Base-by-base conservation (phyloP, 1,140 invertebrate species). In the Campoletis sonorensis region DNA sequence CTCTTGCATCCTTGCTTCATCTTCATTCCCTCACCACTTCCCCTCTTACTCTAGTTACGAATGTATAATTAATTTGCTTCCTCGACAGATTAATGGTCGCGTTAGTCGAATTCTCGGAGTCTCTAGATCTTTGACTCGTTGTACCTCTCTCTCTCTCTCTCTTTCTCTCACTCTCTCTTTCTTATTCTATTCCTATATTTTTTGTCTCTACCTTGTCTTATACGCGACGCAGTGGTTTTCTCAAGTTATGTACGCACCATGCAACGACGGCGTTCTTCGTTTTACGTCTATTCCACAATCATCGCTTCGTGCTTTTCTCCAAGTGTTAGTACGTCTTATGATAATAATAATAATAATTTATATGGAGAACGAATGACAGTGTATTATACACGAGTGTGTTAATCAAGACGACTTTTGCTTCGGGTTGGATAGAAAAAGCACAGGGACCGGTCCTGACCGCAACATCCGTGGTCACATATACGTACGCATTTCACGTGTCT, bases 1-100 rank as follows among this genome's bases (percentile, higher is more conserved):
- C 37, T 21, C 71, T 61, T 37, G 40, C 77, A 70, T 70, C 67
- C 67, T 70, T 70, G 67, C 51, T 33, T 18, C 67, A 54, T 83
- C 68, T 64, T 58, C 78, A 58, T 27, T 58, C 40, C 54, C 76
- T 82, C 45, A 54, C 72, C 67, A 73, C 54, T 80, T 72, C 13
- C 45, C 67, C 78, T 83, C 83, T 83, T 72, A 78, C 76, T 78
- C 76, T 45, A 26, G 58, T 78, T 79, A 75, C 45, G 83, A 87
- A 86, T 86, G 84, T 81, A 87, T 88, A 87, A 89, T 89, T 89
- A 88, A 89, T 88, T 87, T 80, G 21, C 67, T 54, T 49, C 79
- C 86, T 85, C 85, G 84, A 86, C 85, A 85, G 84, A 88, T 88
- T 88, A 86, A 88, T 86, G 84, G 84, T 81, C 82, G 61, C 76